A percentile compares a stretch with the other conserved stretches of the same genome.
These are phyloP conservation scores for Campopleginae sp. DNA, from an alignment of 2,888 invertebrate genomes.

Conservation along the genomic window DNA sequence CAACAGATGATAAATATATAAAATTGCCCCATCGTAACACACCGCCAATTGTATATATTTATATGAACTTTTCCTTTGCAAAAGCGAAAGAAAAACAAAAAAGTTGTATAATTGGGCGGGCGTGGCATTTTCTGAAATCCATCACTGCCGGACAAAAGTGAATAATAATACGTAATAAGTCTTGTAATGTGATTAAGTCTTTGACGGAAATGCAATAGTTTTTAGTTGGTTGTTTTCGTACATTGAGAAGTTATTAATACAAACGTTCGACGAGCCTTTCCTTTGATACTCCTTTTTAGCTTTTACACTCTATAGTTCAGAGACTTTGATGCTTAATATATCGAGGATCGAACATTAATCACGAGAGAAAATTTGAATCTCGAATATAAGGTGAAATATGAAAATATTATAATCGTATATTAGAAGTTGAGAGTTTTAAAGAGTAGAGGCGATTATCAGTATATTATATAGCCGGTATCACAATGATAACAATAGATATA, in stretches of 20 bases:
- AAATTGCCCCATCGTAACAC: conserved; percentile 70
- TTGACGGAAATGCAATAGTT: conserved; percentile 65
- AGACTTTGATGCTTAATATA: conserved; percentile 28
- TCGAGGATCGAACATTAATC: conserved; percentile 57
- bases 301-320: conserved; percentile 55
- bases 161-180: conserved; percentile 65
- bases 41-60: conserved; percentile 65
- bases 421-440: conserved; percentile 68
- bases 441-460: conserved; percentile 68
- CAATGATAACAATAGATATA: conserved; percentile 80
- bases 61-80: conserved; percentile 43
- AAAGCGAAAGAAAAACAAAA: conserved; percentile 68
- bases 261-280: conserved; percentile 54
- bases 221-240: conserved; percentile 44
- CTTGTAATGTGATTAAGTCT: conserved; percentile 68
- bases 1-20: conserved; percentile 75
- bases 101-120: conserved; percentile 57
- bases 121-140: conserved; percentile 58
- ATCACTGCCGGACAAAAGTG: conserved; percentile 54
- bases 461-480: conserved; percentile 76
- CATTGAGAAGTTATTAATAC: conserved; percentile 64
- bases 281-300: conserved; percentile 31
- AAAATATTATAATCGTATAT: conserved; percentile 64
- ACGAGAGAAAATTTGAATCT: conserved; percentile 32
- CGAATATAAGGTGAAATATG: conserved; percentile 59